Base-by-base conservation (phyloP, 1,140 invertebrate species). In the Orchesella cincta region DNA sequence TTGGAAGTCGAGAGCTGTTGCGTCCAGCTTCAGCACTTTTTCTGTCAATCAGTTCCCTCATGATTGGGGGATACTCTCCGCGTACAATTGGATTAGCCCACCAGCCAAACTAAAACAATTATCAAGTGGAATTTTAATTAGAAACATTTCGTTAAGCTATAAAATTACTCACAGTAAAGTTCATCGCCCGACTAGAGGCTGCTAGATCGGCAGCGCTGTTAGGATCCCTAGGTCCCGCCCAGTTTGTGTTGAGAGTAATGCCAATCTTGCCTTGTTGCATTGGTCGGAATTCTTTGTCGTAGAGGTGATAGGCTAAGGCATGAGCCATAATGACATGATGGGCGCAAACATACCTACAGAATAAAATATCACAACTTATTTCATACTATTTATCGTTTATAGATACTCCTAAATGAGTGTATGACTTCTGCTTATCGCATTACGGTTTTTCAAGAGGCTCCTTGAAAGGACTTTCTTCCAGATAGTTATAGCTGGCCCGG, bases 41-140 rank as follows among this genome's bases (percentile, higher is more conserved):
- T 62, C 28, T 72, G n/a, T 74, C 76, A 46, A 82, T 76, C 14
- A 75, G 70, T 18, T 76, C 74, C 75, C 67, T 76, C 83, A 84
- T 83, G 8, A 85, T 78, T 2, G 80, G 79, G n/a, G 86, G 85
- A 75, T 86, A 86, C 62, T 83, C 79, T 12, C 83, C 80, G 1
- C 33, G 72, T 1, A 76, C 35, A 20, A 79, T 20, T 2, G 78
- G 78, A 54, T 71, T 23, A 1, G 71, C 35, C 8, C 62, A 54
- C 74, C 78, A 79, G 1, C 78, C 78, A n/a, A 76, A 26, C 75
- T 79, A 16, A n/a, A 29, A 80, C 74, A 23, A 62, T 64, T 23
- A 64, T 26, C 12, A 64, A 64, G 5, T 64, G 23, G 57, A n/a
- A n/a, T n/a, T n/a, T 46, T 46, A 46, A 46, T 46, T 46, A 46